Percentiles rank a stretch among this genome's conserved stretches.
phyloP scores from a whole-genome alignment of 2,888 invertebrate genomes.

The Campoplex nolae region DNA sequence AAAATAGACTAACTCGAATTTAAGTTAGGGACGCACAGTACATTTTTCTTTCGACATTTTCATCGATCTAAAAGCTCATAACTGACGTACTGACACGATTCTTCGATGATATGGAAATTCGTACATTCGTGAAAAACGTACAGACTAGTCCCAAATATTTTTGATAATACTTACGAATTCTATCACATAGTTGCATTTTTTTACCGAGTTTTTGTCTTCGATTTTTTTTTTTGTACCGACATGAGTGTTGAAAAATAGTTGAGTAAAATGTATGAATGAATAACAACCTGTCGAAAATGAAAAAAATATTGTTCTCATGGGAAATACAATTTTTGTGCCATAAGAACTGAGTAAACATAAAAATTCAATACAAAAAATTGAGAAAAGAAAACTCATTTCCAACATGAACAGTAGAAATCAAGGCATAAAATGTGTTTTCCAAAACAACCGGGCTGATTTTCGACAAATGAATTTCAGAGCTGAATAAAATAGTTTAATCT shows the following conservation, averaged over 20 bases:
- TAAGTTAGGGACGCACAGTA: constrained; percentile 39
- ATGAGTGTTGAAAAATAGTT: constrained; percentile 10
- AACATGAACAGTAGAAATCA: neutral
- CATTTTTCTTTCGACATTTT: constrained; percentile 16
- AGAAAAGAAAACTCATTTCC: neutral
- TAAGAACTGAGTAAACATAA: neutral
- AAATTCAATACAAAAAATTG: neutral
- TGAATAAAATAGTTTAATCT: constrained; percentile 18
- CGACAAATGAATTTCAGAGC: constrained; percentile 9
- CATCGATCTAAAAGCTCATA: constrained; percentile 15
- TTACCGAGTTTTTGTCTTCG: constrained; percentile 22
- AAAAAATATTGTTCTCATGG: neutral
- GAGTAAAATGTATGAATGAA: constrained; percentile 33
- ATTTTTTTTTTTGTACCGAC: constrained; percentile 23
- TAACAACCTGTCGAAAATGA: neutral
- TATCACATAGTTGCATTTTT: constrained; percentile 33
- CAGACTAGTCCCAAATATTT: constrained; percentile 65
- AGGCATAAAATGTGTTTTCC: constrained; percentile 1
- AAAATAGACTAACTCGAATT: constrained; percentile 12
- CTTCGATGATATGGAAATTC: constrained; percentile 2
- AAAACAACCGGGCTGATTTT: neutral
- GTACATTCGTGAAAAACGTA: constrained; percentile 22
- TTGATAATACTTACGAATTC: constrained; percentile 61
- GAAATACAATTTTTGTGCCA: neutral
- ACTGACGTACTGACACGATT: constrained; percentile 29